Evolutionary conservation across 2,888 invertebrate genomes (phyloP).

Genomic region (Automeris io): DNA sequence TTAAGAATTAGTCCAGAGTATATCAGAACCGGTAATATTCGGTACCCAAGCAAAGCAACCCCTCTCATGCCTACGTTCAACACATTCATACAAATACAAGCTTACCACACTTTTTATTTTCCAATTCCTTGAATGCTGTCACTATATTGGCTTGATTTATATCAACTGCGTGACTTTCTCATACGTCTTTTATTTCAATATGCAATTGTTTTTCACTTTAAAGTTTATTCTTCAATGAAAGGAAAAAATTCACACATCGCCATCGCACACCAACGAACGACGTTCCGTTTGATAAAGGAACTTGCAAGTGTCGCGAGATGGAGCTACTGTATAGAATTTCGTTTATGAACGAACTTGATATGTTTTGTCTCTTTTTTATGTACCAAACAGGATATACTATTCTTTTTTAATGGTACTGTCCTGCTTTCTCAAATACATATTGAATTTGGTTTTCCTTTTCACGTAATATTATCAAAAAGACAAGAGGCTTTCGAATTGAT

Average conservation of each 20-base stretch:
- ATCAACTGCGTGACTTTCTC: constrained; percentile 14
- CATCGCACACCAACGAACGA: constrained; percentile 33
- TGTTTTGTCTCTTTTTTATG: constrained; percentile 12
- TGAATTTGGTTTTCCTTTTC: too few species aligned
- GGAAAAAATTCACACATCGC: constrained; percentile 56
- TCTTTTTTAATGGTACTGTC: too few species aligned
- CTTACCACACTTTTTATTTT: constrained; percentile 52
- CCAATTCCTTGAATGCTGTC: constrained; percentile 16
- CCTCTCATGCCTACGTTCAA: constrained; percentile 56
- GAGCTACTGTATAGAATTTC: constrained; percentile 11
- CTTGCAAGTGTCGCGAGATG: constrained; percentile 22
- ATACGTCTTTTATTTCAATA: constrained; percentile 20
- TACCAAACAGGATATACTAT: too few species aligned
- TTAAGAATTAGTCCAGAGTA: constrained; percentile 31
- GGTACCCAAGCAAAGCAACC: constrained; percentile 50
- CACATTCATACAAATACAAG: constrained; percentile 54
- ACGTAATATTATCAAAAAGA: too few species aligned
- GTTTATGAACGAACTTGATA: not conserved
- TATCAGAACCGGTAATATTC: constrained; percentile 49
- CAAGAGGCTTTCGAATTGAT: too few species aligned
- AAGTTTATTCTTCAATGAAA: constrained; percentile 43
- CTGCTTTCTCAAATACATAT: too few species aligned
- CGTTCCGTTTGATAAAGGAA: constrained; percentile 19
- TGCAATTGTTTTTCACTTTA: constrained; percentile 26
- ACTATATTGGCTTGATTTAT: constrained; percentile 14